These are phyloP conservation scores for Hoplostethus mediterraneus DNA, from an alignment of 2,797 vertebrate genomes.

Conservation along the genomic window DNA sequence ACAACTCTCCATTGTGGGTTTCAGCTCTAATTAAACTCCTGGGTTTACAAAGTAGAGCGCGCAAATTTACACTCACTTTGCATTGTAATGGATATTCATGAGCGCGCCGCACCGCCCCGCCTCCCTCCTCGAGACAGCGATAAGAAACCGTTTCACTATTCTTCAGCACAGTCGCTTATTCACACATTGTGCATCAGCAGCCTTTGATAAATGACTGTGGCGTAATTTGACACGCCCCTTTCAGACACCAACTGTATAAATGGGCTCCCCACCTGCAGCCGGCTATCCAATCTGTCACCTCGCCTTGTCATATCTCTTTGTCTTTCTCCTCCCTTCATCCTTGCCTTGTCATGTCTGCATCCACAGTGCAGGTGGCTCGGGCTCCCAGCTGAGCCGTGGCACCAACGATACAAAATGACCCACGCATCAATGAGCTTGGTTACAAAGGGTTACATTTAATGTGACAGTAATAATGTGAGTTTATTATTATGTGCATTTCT, in stretches of 20 bases:
- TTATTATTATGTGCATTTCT: conserved; percentile 25
- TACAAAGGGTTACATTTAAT: conserved; percentile 12
- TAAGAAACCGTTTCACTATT: conserved; percentile 34
- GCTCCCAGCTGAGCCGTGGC: conserved; percentile 25
- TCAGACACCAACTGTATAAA: conserved; percentile 22
- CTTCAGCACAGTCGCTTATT: conserved; percentile 11
- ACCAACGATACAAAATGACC: neutral
- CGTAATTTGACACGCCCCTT: conserved; percentile 40
- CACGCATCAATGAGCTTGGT: neutral
- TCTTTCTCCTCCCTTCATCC: conserved; percentile 17
- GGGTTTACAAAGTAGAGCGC: conserved; percentile 30
- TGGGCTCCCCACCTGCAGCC: conserved; percentile 57
- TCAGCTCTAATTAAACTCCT: conserved; percentile 22
- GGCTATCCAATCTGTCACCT: conserved; percentile 48
- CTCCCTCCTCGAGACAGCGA: conserved; percentile 16
- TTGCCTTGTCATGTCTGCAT: conserved; percentile 27
- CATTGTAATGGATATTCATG: conserved; percentile 65
- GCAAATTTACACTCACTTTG: conserved; percentile 29
- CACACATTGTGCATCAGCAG: conserved; percentile 22
- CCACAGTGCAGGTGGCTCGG: conserved; percentile 52
- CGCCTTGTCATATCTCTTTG: conserved; percentile 44
- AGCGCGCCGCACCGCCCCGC: conserved; percentile 26
- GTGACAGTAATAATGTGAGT: conserved; percentile 6
- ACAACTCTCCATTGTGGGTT: conserved; percentile 63
- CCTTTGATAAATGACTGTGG: conserved; percentile 46